These are phyloP conservation scores for Temnothorax nylanderi DNA, from an alignment of 1,140 invertebrate genomes.

Conservation along the genomic window DNA sequence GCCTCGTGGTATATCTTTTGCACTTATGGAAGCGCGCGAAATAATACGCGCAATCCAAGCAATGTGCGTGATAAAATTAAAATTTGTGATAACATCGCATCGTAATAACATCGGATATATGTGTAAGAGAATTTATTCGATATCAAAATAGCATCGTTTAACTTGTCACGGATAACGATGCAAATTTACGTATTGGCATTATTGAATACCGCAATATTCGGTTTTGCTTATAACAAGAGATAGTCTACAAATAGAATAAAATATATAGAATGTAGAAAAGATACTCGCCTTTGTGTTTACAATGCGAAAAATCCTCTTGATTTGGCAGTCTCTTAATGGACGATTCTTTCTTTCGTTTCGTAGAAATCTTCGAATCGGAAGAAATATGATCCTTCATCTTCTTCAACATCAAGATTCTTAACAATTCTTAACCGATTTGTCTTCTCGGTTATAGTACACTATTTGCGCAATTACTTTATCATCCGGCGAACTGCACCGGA, in stretches of 20 bases:
- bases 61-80: neutral
- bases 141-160: constrained; percentile 11
- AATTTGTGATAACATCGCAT: neutral
- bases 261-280: constrained; percentile 56
- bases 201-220: neutral
- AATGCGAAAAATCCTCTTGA: constrained; percentile 62
- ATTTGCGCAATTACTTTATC: constrained; percentile 13
- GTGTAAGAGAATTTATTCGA: neutral
- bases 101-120: neutral
- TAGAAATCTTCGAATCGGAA: constrained; percentile 55
- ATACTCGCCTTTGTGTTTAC: constrained; percentile 78
- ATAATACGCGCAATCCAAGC: constrained; percentile 4
- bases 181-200: constrained; percentile 10
- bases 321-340: constrained; percentile 38
- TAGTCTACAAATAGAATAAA: neutral
- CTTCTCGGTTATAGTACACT: constrained; percentile 54
- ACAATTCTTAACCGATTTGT: constrained; percentile 26
- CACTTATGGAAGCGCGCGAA: neutral
- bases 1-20: neutral
- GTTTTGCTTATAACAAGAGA: neutral
- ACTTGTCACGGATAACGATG: neutral
- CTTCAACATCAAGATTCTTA: constrained; percentile 25
- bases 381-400: constrained; percentile 50
- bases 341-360: constrained; percentile 36
- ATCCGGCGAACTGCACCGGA: neutral